Evolutionary conservation across 1,140 invertebrate genomes (phyloP).

Genomic region (Lordiphosa collinella): DNA sequence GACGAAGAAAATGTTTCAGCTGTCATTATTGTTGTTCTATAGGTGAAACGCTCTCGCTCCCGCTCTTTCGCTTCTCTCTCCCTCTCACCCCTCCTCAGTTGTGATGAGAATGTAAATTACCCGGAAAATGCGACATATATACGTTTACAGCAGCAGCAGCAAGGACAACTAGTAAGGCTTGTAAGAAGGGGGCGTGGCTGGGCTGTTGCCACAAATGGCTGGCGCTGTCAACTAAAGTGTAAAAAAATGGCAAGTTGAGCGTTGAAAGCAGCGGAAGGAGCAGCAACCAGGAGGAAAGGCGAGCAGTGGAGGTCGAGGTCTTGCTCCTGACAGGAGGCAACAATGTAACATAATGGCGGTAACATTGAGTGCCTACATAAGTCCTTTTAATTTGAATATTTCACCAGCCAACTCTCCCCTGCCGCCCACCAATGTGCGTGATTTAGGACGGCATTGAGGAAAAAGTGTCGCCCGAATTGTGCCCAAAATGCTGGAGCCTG

Average conservation of each 20-base stretch:
- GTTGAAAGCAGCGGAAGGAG: conserved; percentile 60
- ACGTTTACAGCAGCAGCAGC: conserved; percentile 35
- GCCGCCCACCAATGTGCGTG: conserved; percentile 13
- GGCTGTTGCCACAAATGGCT: conserved; percentile 50
- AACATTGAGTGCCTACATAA: conserved; percentile 78
- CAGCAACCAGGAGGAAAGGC: conserved; percentile 15
- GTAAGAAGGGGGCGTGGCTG: conserved; percentile 19
- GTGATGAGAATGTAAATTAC: conserved; percentile 75
- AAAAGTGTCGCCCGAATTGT: conserved; percentile 44
- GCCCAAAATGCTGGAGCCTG: conserved; percentile 31
- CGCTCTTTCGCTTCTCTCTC: neutral
- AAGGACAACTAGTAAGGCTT: conserved; percentile 43
- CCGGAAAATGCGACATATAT: conserved; percentile 73
- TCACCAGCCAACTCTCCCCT: conserved; percentile 44
- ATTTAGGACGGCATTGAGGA: conserved; percentile 43
- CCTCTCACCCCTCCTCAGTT: conserved; percentile 18
- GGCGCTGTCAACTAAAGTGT: conserved; percentile 73
- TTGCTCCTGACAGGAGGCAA: conserved; percentile 51
- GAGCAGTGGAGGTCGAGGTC: conserved; percentile 46
- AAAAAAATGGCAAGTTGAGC: conserved; percentile 72
- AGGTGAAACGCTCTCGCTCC: conserved; percentile 16
- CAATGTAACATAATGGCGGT: conserved; percentile 76
- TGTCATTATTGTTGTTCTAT: conserved; percentile 30
- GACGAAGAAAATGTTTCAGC: conserved; percentile 24
- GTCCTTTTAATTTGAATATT: conserved; percentile 78